phyloP scores from a whole-genome alignment of 2,797 vertebrate genomes.

The Xenops minutus region DNA sequence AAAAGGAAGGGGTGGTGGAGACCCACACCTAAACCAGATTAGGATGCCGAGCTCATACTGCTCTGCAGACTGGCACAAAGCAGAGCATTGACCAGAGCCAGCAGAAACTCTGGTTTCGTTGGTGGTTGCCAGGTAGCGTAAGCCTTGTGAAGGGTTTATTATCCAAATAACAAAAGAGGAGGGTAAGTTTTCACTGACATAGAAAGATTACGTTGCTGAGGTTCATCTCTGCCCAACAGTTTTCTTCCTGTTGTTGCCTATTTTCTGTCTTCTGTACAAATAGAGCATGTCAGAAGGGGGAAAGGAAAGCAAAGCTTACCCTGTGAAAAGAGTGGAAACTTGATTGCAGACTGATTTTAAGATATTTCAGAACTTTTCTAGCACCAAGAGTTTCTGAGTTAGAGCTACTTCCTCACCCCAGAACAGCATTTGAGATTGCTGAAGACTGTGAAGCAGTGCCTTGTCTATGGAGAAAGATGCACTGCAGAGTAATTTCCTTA shows the following conservation, averaged over 20 bases:
- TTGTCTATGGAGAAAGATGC: neutral
- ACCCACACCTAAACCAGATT: conserved; percentile 34
- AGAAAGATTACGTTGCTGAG: conserved; percentile 34
- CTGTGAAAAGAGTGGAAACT: neutral
- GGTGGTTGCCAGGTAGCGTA: conserved; percentile 67
- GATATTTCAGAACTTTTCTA: neutral
- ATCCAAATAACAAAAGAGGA: conserved; percentile 34
- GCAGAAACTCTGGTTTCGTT: conserved; percentile 2
- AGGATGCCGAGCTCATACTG: conserved; percentile 31
- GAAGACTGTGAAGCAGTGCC: neutral
- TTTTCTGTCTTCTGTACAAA: neutral
- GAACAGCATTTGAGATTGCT: neutral
- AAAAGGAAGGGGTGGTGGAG: neutral
- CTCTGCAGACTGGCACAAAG: conserved; percentile 3
- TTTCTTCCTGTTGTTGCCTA: neutral
- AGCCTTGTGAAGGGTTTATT: conserved; percentile 43
- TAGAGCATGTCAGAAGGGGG: neutral
- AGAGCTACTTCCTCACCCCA: accelerated
- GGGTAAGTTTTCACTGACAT: conserved; percentile 28
- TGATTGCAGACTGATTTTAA: neutral
- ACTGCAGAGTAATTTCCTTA: neutral
- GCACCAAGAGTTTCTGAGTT: neutral
- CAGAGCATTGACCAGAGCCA: conserved; percentile 27
- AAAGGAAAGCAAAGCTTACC: neutral
- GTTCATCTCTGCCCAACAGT: neutral